Evolutionary conservation across 2,888 invertebrate genomes (phyloP), one percentile per base, ranked within the genome.

Genomic region (Argynnis bischoffii): DNA sequence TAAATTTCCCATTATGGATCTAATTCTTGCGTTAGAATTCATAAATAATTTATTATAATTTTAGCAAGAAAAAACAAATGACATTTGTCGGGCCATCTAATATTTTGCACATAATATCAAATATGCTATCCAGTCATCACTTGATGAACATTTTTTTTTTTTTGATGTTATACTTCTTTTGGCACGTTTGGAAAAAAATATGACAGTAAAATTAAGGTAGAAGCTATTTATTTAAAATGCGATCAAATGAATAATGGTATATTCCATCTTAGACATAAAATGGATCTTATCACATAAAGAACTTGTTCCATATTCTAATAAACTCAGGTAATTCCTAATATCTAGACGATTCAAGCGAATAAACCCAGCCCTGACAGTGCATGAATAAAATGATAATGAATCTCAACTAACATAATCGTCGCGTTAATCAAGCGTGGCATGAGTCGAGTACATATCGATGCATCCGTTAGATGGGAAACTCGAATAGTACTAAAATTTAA

Each of bases 321-420:
- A 51, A 51, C n/a, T 16, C 8, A 51, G 50, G n/a, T 50, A n/a
- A n/a, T 55, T 15, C 31, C 26, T 55, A 26, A 5, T 46, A 59
- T 59, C 47, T 54, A 64, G 59, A 48, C 56, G 67, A 67, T 63
- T 71, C 67, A 53, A 71, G 78, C 76, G 85, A 83, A 86, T 87
- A 87, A 88, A 86, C 84, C 78, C 50, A 75, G 35, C 75, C 73
- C 70, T 75, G 59, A 51, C 56, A 70, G 72, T 76, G 70, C 81
- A 86, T 88, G 88, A 89, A 90, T 90, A 89, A 87, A 89, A 89
- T 89, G 84, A 86, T 88, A 87, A 89, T 89, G 84, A 87, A 89
- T 89, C 85, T 85, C 81, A 78, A 76, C 75, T 78, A 75, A 81
- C 80, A 82, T 81, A 83, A 84, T 82, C 80, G 77, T 79, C 74